Conservation (phyloP, 2,888 invertebrate species). For the Plutella xylostella region DNA sequence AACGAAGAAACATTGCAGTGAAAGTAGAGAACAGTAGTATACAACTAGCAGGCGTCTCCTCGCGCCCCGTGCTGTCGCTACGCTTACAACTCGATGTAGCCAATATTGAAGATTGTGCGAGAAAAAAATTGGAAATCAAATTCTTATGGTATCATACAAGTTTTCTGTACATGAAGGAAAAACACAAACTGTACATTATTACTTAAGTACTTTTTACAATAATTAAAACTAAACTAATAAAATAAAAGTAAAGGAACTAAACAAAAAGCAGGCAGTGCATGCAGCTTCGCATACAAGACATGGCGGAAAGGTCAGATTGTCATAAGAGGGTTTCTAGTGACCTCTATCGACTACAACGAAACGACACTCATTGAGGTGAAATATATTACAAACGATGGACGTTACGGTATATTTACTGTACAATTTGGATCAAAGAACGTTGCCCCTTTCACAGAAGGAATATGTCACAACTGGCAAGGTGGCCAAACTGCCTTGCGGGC, state of each 20-base stretch:
- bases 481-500: conserved; percentile 60
- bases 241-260: conserved; percentile 68
- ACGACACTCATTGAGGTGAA: conserved; percentile 77
- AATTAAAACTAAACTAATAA: conserved; percentile 65
- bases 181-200: conserved; percentile 65
- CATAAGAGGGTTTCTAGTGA: conserved; percentile 70
- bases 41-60: conserved; percentile 37
- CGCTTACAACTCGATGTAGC: conserved; percentile 78
- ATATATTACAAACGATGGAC: conserved; percentile 70
- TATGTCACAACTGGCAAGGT: conserved; percentile 82
- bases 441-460: conserved; percentile 89
- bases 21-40: conserved; percentile 21
- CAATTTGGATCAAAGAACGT: conserved; percentile 74
- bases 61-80: conserved; percentile 46
- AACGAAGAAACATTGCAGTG: conserved; percentile 41
- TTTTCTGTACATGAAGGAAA: conserved; percentile 65
- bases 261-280: conserved; percentile 80
- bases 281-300: conserved; percentile 73
- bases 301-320: conserved; percentile 77
- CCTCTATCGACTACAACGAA: conserved; percentile 71
- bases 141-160: conserved; percentile 65
- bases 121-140: conserved; percentile 76
- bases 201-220: conserved; percentile 62
- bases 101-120: conserved; percentile 77
- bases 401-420: conserved; percentile 64